Evolutionary conservation across 2,888 invertebrate species (phyloP).

Genomic region (Dryobota labecula): DNA sequence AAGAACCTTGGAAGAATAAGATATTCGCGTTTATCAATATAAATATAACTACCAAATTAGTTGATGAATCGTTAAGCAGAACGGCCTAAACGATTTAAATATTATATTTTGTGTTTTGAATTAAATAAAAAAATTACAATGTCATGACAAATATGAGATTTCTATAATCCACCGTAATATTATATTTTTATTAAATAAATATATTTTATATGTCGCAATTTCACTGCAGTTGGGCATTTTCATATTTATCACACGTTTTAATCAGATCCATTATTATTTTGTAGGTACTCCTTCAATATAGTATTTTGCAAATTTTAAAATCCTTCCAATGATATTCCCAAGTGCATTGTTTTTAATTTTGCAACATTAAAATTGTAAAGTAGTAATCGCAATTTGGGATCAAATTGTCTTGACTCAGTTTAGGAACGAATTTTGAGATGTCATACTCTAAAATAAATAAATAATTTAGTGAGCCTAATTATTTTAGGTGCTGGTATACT

Average conservation of each 20-base stretch:
- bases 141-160: slow-evolving; percentile 57
- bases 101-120: not conserved
- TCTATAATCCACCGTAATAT: slow-evolving; percentile 30
- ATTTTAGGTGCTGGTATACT: not conserved
- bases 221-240: slow-evolving; percentile 19
- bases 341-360: slow-evolving; percentile 15
- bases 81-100: not conserved
- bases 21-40: not conserved
- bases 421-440: slow-evolving; percentile 24
- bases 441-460: slow-evolving; percentile 15
- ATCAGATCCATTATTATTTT: slow-evolving; percentile 20
- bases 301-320: not conserved
- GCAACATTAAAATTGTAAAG: not conserved
- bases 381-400: slow-evolving; percentile 8
- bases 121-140: slow-evolving; percentile 7
- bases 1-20: not conserved
- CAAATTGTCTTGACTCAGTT: slow-evolving; percentile 11
- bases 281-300: slow-evolving; percentile 29
- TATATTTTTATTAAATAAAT: slow-evolving; percentile 10
- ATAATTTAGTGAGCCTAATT: slow-evolving; percentile 26
- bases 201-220: slow-evolving; percentile 27
- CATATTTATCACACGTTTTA: slow-evolving; percentile 18
- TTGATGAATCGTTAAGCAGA: not conserved
- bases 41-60: not conserved
- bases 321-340: not conserved